These are phyloP conservation scores for Eulimnadia texana DNA, from an alignment of 1,140 invertebrate genomes.

Conservation along the genomic window DNA sequence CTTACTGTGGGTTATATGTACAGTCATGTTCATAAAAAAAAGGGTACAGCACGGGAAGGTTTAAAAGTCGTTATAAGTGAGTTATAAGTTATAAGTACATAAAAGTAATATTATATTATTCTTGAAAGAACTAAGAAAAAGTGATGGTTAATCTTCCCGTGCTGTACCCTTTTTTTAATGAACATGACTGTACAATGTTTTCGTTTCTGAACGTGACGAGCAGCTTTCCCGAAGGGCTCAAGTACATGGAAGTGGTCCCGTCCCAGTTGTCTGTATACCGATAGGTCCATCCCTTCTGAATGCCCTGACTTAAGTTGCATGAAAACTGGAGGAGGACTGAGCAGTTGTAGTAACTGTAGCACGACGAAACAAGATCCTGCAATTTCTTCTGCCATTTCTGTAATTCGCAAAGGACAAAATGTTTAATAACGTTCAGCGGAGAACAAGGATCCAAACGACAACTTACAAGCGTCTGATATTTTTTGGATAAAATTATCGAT, in stretches of 20 bases:
- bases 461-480: conserved; percentile 4
- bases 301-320: conserved; percentile 45
- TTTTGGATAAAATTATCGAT: conserved; percentile 8
- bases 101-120: too few species aligned
- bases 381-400: conserved; percentile 8
- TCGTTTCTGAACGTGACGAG: conserved; percentile 58
- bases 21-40: too few species aligned
- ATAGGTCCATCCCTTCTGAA: conserved; percentile 42
- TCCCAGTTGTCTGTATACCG: conserved; percentile 52
- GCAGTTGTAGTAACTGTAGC: conserved; percentile 54
- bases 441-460: too few species aligned
- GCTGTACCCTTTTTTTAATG: too few species aligned
- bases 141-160: too few species aligned
- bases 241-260: conserved; percentile 52
- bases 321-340: conserved; percentile 53
- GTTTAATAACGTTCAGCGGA: too few species aligned
- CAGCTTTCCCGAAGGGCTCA: conserved; percentile 43
- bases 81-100: too few species aligned
- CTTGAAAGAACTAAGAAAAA: too few species aligned
- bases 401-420: too few species aligned
- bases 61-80: too few species aligned
- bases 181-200: conserved; percentile 48
- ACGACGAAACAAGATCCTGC: conserved; percentile 40
- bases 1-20: too few species aligned
- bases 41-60: too few species aligned